These are phyloP conservation scores for Triops cancriformis DNA, from an alignment of 1,140 invertebrate species.

Conservation along the genomic window DNA sequence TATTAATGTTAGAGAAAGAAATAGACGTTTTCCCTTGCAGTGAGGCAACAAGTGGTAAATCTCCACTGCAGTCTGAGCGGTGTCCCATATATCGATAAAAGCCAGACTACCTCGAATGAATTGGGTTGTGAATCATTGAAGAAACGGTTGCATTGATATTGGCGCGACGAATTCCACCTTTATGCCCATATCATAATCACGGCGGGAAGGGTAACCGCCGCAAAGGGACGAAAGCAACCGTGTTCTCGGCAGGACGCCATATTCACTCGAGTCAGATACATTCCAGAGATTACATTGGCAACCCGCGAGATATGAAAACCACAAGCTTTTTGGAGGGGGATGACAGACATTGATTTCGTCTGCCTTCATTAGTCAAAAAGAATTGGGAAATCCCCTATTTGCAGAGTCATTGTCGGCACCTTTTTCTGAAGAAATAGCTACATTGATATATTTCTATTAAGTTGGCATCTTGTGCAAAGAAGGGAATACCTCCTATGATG, in stretches of 20 bases:
- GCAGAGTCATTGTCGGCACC: not conserved
- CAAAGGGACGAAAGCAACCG: constrained; percentile 11
- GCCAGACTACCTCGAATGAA: not conserved
- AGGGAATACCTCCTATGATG: not conserved
- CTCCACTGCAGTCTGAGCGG: not conserved
- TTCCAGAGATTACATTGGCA: constrained; percentile 10
- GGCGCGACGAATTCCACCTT: not conserved
- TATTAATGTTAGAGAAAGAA: no score
- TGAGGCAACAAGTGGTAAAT: not conserved
- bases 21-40: no score
- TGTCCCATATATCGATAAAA: not conserved
- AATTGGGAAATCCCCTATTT: not conserved
- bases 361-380: constrained; percentile 6
- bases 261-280: not conserved
- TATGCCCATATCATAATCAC: not conserved
- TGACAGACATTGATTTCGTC: not conserved
- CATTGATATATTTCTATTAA: constrained; percentile 14
- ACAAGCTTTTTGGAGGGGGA: not conserved
- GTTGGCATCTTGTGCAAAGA: constrained; percentile 13
- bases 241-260: constrained; percentile 12
- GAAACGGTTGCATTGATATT: constrained; percentile 4
- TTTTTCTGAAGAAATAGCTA: not conserved
- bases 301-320: constrained; percentile 11
- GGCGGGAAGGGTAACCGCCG: constrained; percentile 4
- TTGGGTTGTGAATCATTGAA: not conserved